Evolutionary conservation across 2,797 vertebrate species (phyloP).

Genomic region (Propithecus deckenii): DNA sequence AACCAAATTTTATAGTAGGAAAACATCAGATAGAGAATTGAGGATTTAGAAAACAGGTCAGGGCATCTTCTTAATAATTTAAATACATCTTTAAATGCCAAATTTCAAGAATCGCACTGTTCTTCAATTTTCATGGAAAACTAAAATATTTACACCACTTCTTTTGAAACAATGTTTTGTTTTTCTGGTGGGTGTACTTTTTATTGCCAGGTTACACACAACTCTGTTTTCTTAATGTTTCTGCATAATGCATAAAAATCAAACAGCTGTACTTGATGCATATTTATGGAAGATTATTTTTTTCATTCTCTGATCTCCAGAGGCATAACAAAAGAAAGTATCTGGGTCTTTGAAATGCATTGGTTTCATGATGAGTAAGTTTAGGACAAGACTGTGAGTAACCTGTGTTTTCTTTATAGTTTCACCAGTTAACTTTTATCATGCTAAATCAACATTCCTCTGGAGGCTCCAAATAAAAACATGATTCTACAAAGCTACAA

Average conservation of each 20-base stretch:
- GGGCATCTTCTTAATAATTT: background rate
- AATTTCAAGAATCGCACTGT: background rate
- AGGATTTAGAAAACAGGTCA: background rate
- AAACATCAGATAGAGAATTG: background rate
- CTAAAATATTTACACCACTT: background rate
- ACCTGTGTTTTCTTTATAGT: background rate
- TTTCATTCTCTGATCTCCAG: conserved; percentile 29
- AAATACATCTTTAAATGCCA: background rate
- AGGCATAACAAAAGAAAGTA: conserved; percentile 1
- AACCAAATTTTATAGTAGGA: background rate
- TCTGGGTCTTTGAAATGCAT: conserved; percentile 1
- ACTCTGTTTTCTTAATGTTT: conserved; percentile 38
- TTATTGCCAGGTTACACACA: conserved; percentile 16
- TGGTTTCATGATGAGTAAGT: background rate
- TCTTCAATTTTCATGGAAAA: background rate
- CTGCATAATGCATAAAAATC: background rate
- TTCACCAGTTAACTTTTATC: conserved; percentile 28
- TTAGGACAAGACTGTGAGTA: background rate
- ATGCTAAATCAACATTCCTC: background rate
- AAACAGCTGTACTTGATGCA: conserved; percentile 19
- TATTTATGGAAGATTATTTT: background rate
- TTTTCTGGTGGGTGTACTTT: background rate
- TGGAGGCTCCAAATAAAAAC: conserved; percentile 16
- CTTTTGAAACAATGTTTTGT: background rate
- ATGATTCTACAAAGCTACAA: background rate